A percentile compares a stretch with the other conserved stretches of the same genome.
Conservation (phyloP, 2,888 invertebrate genomes). For the Altica lythri region DNA sequence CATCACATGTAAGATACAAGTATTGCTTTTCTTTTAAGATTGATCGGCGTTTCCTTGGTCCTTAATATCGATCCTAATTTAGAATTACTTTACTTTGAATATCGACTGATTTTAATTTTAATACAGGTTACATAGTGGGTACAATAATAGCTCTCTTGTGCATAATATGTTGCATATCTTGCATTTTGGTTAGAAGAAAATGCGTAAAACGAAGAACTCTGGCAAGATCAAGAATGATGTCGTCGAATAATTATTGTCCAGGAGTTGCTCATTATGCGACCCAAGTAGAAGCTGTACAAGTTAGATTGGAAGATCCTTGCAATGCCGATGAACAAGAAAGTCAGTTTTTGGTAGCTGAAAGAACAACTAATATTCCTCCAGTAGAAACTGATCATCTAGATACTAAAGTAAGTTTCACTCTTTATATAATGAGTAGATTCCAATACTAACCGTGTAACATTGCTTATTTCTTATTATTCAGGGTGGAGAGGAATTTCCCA, state of each 20-base stretch:
- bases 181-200: slow-evolving; percentile 59
- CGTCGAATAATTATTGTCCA: slow-evolving; percentile 47
- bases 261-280: slow-evolving; percentile 45
- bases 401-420: slow-evolving; percentile 59
- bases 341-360: slow-evolving; percentile 52
- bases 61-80: too few species aligned
- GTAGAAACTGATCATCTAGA: slow-evolving; percentile 57
- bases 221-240: slow-evolving; percentile 41
- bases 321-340: slow-evolving; percentile 52
- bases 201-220: slow-evolving; percentile 48
- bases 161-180: slow-evolving; percentile 55
- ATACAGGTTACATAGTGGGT: slow-evolving; percentile 62
- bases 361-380: slow-evolving; percentile 49
- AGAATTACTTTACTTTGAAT: too few species aligned
- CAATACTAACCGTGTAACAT: not conserved
- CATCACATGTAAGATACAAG: too few species aligned
- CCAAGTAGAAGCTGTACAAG: slow-evolving; percentile 45
- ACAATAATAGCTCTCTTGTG: slow-evolving; percentile 57
- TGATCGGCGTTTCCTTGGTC: too few species aligned
- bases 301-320: slow-evolving; percentile 45
- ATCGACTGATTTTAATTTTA: too few species aligned
- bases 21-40: slow-evolving; percentile 8
- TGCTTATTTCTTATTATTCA: slow-evolving; percentile 35
- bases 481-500: slow-evolving; percentile 58
- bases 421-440: not conserved